Percentiles rank a stretch among this genome's conserved stretches.
These are phyloP conservation scores for Cyphomyrmex costatus DNA, from an alignment of 1,140 invertebrate genomes.

Conservation along the genomic window DNA sequence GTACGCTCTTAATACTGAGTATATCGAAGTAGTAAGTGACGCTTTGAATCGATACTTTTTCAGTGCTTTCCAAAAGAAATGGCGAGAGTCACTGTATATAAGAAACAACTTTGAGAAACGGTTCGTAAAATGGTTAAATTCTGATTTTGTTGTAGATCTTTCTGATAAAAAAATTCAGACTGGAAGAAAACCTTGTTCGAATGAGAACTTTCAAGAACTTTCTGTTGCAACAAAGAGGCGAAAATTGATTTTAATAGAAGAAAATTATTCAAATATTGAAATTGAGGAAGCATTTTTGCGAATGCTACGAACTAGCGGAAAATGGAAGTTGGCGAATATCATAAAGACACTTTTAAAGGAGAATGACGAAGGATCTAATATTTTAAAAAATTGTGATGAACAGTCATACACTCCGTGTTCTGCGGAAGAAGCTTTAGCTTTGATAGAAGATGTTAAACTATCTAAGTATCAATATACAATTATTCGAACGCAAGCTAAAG, in stretches of 20 bases:
- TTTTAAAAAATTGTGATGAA: neutral
- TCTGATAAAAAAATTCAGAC: neutral
- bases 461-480: neutral
- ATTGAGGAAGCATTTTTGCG: slow-evolving; percentile 12
- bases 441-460: slow-evolving; percentile 23
- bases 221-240: slow-evolving; percentile 6
- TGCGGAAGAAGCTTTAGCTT: slow-evolving; percentile 18
- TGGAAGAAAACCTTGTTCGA: neutral
- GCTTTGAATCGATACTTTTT: slow-evolving; percentile 12
- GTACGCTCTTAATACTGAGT: neutral
- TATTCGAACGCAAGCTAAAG: slow-evolving; percentile 9
- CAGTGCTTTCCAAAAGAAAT: slow-evolving; percentile 1
- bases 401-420: neutral
- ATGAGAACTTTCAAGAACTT: neutral
- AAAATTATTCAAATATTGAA: slow-evolving; percentile 7
- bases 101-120: neutral
- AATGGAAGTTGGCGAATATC: slow-evolving; percentile 9
- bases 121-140: slow-evolving; percentile 6
- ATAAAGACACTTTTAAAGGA: neutral
- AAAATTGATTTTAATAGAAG: slow-evolving; percentile 2
- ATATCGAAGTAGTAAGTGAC: neutral
- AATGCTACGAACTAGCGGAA: slow-evolving; percentile 8
- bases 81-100: neutral
- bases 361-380: neutral
- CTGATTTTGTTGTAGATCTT: neutral